Percentiles rank a stretch among this genome's conserved stretches.
Conservation (phyloP, 1,140 invertebrate species). For the Drosophila mauritiana region DNA sequence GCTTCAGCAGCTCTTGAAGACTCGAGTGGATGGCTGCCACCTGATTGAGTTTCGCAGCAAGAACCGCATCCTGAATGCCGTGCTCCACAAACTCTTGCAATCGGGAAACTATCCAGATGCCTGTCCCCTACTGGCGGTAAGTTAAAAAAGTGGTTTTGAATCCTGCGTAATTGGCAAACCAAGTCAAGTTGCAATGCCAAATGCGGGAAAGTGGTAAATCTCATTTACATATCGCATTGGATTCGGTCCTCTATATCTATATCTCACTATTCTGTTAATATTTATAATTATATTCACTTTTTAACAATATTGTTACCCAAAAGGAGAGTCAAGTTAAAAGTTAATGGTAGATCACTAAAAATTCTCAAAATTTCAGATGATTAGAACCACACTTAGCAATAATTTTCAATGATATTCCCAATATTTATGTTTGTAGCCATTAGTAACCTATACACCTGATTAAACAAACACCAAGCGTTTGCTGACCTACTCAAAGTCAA, state of each 20-base stretch:
- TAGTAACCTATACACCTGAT: slow-evolving; percentile 7
- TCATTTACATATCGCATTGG: neutral
- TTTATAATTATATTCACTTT: neutral
- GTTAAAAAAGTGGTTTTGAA: neutral
- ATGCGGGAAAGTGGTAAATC: slow-evolving; percentile 2
- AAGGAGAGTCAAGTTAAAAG: too few species aligned
- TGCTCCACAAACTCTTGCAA: slow-evolving; percentile 43
- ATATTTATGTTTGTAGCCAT: too few species aligned
- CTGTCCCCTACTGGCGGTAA: slow-evolving; percentile 51
- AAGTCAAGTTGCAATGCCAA: slow-evolving; percentile 10
- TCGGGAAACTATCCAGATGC: slow-evolving; percentile 50
- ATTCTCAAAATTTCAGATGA: too few species aligned
- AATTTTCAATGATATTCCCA: too few species aligned
- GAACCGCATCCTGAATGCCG: slow-evolving; percentile 48
- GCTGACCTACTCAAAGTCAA: slow-evolving; percentile 27
- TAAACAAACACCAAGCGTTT: slow-evolving; percentile 11
- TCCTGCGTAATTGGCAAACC: slow-evolving; percentile 3
- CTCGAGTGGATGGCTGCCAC: slow-evolving; percentile 49
- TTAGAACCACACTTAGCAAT: neutral
- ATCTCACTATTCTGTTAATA: too few species aligned
- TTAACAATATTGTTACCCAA: too few species aligned
- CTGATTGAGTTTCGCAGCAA: slow-evolving; percentile 28
- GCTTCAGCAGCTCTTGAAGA: slow-evolving; percentile 33
- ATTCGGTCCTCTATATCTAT: too few species aligned
- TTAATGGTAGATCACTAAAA: too few species aligned